Evolutionary conservation across 2,113 vertebrate species (phyloP).

Genomic region (Asarcornis scutulata): DNA sequence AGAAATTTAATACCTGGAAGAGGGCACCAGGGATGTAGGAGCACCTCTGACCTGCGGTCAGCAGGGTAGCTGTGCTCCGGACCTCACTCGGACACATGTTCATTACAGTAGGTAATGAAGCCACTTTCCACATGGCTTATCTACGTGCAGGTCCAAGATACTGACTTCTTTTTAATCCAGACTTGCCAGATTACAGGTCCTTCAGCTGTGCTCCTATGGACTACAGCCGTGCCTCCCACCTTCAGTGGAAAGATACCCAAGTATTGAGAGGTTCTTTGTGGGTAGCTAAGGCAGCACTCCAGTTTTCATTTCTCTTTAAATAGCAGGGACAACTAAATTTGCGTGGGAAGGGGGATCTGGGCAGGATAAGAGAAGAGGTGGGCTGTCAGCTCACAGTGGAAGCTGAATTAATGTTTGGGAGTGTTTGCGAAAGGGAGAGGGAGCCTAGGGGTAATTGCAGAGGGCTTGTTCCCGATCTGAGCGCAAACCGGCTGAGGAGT

Average conservation of each 20-base stretch:
- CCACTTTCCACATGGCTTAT: not conserved
- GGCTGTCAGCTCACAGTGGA: not conserved
- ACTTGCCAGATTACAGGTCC: not conserved
- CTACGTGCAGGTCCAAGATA: not conserved
- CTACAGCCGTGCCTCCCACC: not conserved
- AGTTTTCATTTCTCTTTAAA: not conserved
- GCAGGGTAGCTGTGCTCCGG: not conserved
- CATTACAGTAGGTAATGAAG: not conserved
- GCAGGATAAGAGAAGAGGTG: not conserved
- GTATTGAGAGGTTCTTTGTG: not conserved
- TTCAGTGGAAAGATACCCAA: not conserved
- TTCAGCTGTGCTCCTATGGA: not conserved
- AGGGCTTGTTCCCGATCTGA: not conserved
- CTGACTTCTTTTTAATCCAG: not conserved
- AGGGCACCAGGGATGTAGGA: no score
- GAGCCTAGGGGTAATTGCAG: not conserved
- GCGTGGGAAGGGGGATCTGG: not conserved
- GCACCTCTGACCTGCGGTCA: not conserved
- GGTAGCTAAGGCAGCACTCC: not conserved
- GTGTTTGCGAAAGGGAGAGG: not conserved
- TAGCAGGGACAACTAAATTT: not conserved
- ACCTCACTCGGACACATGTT: rapidly evolving
- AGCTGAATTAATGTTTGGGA: not conserved
- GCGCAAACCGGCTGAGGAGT: not conserved
- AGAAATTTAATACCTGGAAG: not conserved